Evolutionary conservation across 2,113 vertebrate genomes (phyloP).

Genomic region (Leptobrachium ailaonicum): DNA sequence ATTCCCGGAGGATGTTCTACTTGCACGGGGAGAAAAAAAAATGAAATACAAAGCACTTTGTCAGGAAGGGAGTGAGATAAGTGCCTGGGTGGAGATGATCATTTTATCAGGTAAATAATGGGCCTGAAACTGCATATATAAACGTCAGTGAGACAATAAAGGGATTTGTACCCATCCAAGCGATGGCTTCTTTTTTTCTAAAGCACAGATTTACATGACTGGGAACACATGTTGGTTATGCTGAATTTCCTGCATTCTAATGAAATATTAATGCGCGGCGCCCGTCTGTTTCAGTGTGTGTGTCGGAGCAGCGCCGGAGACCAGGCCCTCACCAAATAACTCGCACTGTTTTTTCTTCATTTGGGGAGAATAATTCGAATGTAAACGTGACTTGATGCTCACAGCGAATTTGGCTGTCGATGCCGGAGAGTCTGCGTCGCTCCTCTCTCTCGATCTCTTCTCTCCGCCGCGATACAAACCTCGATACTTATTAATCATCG

Average conservation of each 20-base stretch:
- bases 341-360: slow-evolving; percentile 12
- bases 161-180: slow-evolving; percentile 35
- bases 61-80: not conserved
- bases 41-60: not conserved
- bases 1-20: not conserved
- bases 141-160: slow-evolving; percentile 28
- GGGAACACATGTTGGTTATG: slow-evolving; percentile 38
- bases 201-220: slow-evolving; percentile 30
- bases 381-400: slow-evolving; percentile 23
- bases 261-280: slow-evolving; percentile 43
- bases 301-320: slow-evolving; percentile 28
- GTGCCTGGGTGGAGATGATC: not conserved
- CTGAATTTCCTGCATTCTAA: slow-evolving; percentile 32
- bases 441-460: not conserved
- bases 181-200: not conserved
- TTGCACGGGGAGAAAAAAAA: not conserved
- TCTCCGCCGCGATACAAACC: not conserved
- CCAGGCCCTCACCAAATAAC: slow-evolving; percentile 8
- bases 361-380: slow-evolving; percentile 28
- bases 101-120: slow-evolving; percentile 14
- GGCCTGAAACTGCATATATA: slow-evolving; percentile 8
- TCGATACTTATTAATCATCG: too few species aligned
- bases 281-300: slow-evolving; percentile 17
- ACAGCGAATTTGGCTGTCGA: not conserved
- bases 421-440: not conserved